A percentile compares a stretch with the other conserved stretches of the same genome.
These are phyloP conservation scores for Gadus chalcogrammus DNA, from an alignment of 2,113 vertebrate genomes.

Conservation along the genomic window DNA sequence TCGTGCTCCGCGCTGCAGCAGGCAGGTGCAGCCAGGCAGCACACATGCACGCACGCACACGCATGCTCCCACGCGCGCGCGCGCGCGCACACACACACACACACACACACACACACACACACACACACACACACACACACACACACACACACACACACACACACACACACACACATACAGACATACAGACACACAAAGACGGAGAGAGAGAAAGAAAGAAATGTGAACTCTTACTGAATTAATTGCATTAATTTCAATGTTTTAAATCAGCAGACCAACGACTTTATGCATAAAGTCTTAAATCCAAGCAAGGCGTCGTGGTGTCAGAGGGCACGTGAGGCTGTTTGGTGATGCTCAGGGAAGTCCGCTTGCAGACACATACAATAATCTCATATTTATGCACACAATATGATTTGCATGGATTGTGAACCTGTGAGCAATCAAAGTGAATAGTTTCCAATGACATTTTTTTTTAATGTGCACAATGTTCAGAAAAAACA, in stretches of 20 bases:
- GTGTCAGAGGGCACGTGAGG: too few species aligned
- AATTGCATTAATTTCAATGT: slow-evolving; percentile 55
- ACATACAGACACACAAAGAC: slow-evolving; percentile 49
- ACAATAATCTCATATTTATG: too few species aligned
- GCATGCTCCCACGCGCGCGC: too few species aligned
- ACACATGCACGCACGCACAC: slow-evolving; percentile 54
- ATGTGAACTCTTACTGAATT: slow-evolving; percentile 61
- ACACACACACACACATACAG: slow-evolving; percentile 27
- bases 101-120: slow-evolving; percentile 56
- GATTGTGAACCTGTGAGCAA: too few species aligned
- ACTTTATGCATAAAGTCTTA: neutral
- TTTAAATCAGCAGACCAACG: slow-evolving; percentile 26
- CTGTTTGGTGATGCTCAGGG: too few species aligned
- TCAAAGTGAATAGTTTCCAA: neutral
- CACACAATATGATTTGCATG: too few species aligned
- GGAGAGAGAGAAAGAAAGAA: slow-evolving; percentile 29
- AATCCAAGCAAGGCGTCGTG: neutral
- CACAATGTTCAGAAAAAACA: neutral
- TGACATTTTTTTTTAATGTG: neutral
- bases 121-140: slow-evolving; percentile 8
- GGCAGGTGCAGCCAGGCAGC: slow-evolving; percentile 73
- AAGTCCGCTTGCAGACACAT: too few species aligned
- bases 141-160: slow-evolving; percentile 57
- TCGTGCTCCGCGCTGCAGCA: slow-evolving; percentile 55
- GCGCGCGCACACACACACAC: slow-evolving; percentile 39